Evolutionary conservation across 2,797 vertebrate species (phyloP).

Genomic region (Enteromius mattozi): DNA sequence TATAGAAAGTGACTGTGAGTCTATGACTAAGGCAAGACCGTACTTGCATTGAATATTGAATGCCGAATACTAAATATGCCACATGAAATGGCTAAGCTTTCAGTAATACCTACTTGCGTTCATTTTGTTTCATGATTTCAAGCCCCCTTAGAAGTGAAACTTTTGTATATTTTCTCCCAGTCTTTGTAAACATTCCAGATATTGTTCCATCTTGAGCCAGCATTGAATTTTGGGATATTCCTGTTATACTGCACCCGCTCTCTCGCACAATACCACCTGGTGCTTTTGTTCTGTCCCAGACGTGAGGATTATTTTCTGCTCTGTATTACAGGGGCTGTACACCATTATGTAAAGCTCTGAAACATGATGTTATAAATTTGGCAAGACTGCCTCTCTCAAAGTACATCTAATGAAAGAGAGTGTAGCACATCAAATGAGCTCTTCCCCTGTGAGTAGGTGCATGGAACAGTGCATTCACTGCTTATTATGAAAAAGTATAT

Average conservation of each 20-base stretch:
- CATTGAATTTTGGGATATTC: conserved; percentile 27
- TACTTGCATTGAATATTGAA: background rate
- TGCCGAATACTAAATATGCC: background rate
- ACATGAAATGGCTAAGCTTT: background rate
- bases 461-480: conserved; percentile 19
- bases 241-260: conserved; percentile 13
- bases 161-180: background rate
- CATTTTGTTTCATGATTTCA: background rate
- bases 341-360: conserved; percentile 47
- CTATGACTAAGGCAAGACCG: background rate
- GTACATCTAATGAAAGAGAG: conserved; percentile 42
- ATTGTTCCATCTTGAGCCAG: background rate
- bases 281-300: conserved; percentile 48
- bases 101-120: background rate
- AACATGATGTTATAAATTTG: conserved; percentile 47
- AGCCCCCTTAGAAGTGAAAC: conserved; percentile 1
- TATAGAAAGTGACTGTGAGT: conserved; percentile 9
- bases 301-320: conserved; percentile 46
- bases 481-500: conserved; percentile 33
- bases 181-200: conserved; percentile 8
- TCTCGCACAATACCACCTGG: conserved; percentile 42
- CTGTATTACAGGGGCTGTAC: conserved; percentile 40
- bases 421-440: conserved; percentile 43
- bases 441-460: conserved; percentile 24
- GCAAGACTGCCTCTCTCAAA: conserved; percentile 38